A percentile compares a stretch with the other conserved stretches of the same genome.
Evolutionary conservation across 2,797 vertebrate species (phyloP).

Genomic region (Poeciliopsis gracilis): DNA sequence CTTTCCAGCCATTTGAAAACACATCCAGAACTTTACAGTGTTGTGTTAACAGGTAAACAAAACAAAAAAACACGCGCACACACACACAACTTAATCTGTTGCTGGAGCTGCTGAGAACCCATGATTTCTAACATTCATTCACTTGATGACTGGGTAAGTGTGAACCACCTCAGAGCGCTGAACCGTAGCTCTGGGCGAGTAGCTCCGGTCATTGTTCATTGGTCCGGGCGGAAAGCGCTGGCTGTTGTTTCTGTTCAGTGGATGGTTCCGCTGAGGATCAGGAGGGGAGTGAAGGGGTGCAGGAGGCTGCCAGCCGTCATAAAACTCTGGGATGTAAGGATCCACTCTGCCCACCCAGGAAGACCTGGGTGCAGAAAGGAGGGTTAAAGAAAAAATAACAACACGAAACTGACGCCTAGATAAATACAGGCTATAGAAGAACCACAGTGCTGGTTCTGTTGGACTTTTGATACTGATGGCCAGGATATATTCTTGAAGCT

Average conservation of each 20-base stretch:
- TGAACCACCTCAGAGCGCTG: conserved; percentile 39
- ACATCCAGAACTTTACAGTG: background rate
- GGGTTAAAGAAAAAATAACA: background rate
- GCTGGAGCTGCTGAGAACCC: background rate
- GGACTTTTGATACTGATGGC: too few relatives aligned
- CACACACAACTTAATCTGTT: background rate
- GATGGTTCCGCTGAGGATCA: background rate
- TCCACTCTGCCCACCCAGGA: conserved; percentile 74
- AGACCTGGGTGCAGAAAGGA: conserved; percentile 70
- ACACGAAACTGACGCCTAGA: background rate
- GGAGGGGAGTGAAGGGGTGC: conserved; percentile 21
- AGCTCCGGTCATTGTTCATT: conserved; percentile 35
- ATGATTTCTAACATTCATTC: background rate
- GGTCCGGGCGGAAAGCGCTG: conserved; percentile 35
- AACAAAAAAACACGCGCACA: background rate
- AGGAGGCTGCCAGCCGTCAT: conserved; percentile 79
- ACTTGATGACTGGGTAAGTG: background rate
- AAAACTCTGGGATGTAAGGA: conserved; percentile 82
- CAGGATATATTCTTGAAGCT: background rate
- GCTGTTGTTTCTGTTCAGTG: conserved; percentile 55
- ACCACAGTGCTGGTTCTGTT: background rate
- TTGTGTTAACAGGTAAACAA: background rate
- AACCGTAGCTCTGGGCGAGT: conserved; percentile 1
- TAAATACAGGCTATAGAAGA: background rate
- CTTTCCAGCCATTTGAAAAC: background rate